Evolutionary conservation across 2,113 vertebrate genomes (phyloP), one percentile per base, ranked within the genome.

Genomic region (Nansenia antarctica): DNA sequence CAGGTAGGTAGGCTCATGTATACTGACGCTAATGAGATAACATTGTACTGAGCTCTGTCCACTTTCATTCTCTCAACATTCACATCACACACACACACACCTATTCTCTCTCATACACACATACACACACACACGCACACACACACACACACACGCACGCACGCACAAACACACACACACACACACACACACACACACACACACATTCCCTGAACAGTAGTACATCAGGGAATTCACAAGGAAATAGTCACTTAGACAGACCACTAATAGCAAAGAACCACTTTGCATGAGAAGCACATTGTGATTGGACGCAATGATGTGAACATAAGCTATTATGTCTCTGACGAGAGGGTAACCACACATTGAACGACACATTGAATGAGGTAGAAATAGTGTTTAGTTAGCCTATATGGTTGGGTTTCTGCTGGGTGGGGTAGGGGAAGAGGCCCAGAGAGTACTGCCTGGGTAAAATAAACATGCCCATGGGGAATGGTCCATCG

Each of bases 61-160:
- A 4, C 45, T n/a, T 49, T 49, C 0, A 49, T 49, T 49, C 18
- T 47, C 73, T 88, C 77, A 76, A 81, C 83, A 88, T 86, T 85
- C 84, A 71, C 5, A 67, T 79, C 82, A 83, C 81, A 72, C 55
- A 0, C 55, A 1, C 4, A 8, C 49, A 3, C 65, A 49, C 5
- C n/a, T n/a, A n/a, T n/a, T n/a, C n/a, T n/a, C n/a, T n/a, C n/a
- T n/a, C n/a, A n/a, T n/a, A n/a, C n/a, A n/a, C n/a, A n/a, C n/a
- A n/a, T n/a, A 47, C 42, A 47, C 42, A 45, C 37, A 42, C 39
- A 47, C 5, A 47, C 18, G 20, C 18, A n/a, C n/a, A 20, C 14
- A 42, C n/a, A n/a, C 4, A 8, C 49, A 3, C 65, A 49, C 5
- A 47, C 42, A 47, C 42, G n/a, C 37, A 42, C 39, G 20, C 5